Conservation (phyloP, 2,113 vertebrate genomes). For the Cyanoliseus patagonus region DNA sequence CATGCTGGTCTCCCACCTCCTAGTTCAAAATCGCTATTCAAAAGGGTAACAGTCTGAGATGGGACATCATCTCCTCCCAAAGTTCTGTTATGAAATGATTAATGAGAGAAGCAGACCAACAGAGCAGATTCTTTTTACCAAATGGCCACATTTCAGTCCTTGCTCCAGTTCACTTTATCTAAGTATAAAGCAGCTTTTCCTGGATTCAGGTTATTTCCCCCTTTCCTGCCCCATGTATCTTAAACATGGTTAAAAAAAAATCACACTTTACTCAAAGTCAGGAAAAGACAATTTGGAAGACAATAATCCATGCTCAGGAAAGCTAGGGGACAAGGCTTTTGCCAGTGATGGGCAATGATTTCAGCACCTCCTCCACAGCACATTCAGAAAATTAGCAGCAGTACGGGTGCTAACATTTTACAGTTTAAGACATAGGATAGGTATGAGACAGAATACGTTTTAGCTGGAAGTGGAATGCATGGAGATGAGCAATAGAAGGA, state of each 20-base stretch:
- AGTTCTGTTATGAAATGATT: background rate
- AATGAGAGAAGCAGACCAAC: background rate
- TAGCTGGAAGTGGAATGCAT: background rate
- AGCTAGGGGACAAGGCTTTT: background rate
- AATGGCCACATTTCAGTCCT: background rate
- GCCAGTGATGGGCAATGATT: background rate
- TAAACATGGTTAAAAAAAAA: background rate
- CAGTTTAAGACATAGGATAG: background rate
- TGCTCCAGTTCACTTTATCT: background rate
- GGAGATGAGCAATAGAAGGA: background rate
- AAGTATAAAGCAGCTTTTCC: background rate
- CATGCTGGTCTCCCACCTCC: background rate
- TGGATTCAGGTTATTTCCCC: background rate
- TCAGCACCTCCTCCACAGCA: background rate
- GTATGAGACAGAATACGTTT: background rate
- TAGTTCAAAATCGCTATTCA: background rate
- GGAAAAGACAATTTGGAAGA: background rate
- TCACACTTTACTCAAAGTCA: background rate
- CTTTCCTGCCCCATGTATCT: background rate
- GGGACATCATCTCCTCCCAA: background rate
- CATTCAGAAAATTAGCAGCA: background rate
- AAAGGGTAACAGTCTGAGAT: background rate
- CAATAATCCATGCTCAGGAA: background rate
- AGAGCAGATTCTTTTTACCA: background rate
- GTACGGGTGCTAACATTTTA: rapidly evolving